A percentile compares a stretch with the other conserved stretches of the same genome.
These are phyloP conservation scores for Tryphoninae sp. DNA, from an alignment of 2,888 invertebrate genomes.

Conservation along the genomic window DNA sequence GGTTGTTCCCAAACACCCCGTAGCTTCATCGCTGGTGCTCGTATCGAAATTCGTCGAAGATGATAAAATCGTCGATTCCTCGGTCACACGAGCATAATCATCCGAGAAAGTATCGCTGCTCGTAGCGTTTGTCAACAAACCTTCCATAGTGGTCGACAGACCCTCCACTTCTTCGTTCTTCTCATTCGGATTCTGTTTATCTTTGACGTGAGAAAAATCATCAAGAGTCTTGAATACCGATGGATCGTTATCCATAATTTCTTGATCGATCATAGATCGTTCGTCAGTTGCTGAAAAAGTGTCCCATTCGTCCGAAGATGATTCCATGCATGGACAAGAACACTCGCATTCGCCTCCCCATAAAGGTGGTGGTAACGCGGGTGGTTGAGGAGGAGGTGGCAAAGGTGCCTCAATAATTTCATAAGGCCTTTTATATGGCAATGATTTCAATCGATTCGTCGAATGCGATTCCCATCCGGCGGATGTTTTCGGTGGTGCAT, in stretches of 20 bases:
- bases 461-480: background rate
- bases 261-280: conserved; percentile 50
- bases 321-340: conserved; percentile 87
- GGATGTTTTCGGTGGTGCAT: conserved; percentile 40
- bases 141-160: conserved; percentile 41
- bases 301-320: conserved; percentile 76
- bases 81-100: conserved; percentile 44
- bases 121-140: conserved; percentile 64
- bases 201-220: conserved; percentile 24
- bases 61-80: conserved; percentile 40
- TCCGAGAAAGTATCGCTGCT: conserved; percentile 59
- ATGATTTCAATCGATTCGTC: conserved; percentile 37
- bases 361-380: conserved; percentile 73
- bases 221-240: conserved; percentile 23
- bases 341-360: conserved; percentile 89
- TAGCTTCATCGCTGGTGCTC: conserved; percentile 71
- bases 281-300: conserved; percentile 68
- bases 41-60: conserved; percentile 65
- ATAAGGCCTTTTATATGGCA: conserved; percentile 28
- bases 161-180: background rate
- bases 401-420: conserved; percentile 66
- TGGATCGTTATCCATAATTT: conserved; percentile 47
- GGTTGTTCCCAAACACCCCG: conserved; percentile 80
- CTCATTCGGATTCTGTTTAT: background rate
- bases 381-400: conserved; percentile 77